A percentile compares a stretch with the other conserved stretches of the same genome.
phyloP scores from a whole-genome alignment of 1,140 invertebrate species.

The Sitophilus oryzae region DNA sequence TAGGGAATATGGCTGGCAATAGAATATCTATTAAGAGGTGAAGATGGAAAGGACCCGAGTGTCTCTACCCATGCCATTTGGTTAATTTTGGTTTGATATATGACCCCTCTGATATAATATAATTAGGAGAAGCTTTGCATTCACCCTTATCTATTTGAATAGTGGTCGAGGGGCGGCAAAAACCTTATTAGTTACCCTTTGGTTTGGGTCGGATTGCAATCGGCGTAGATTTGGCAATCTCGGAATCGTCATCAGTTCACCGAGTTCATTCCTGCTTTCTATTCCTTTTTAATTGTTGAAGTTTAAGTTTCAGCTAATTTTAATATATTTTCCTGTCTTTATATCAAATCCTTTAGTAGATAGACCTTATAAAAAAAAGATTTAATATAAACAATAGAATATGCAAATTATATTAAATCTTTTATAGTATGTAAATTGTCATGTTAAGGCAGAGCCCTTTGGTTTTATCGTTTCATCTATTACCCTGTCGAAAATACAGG shows the following conservation, averaged over 20 bases:
- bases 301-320: no score
- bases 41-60: slow-evolving; percentile 18
- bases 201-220: slow-evolving; percentile 33
- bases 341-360: no score
- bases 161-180: slow-evolving; percentile 42
- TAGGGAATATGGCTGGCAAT: slow-evolving; percentile 5
- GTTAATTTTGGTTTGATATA: slow-evolving; percentile 41
- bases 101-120: slow-evolving; percentile 44
- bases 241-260: slow-evolving; percentile 16
- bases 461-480: no score
- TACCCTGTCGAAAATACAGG: no score
- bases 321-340: no score
- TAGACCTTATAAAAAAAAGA: no score
- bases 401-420: no score
- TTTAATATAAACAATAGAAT: no score
- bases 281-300: no score
- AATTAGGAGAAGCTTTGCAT: slow-evolving; percentile 43
- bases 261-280: slow-evolving; percentile 1
- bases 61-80: slow-evolving; percentile 24
- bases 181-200: slow-evolving; percentile 44
- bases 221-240: slow-evolving; percentile 29
- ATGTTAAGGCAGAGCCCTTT: no score
- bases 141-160: slow-evolving; percentile 45
- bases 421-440: no score
- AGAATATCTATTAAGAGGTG: slow-evolving; percentile 21